Base-by-base conservation (phyloP, 2,113 vertebrate species). In the Pica pica region DNA sequence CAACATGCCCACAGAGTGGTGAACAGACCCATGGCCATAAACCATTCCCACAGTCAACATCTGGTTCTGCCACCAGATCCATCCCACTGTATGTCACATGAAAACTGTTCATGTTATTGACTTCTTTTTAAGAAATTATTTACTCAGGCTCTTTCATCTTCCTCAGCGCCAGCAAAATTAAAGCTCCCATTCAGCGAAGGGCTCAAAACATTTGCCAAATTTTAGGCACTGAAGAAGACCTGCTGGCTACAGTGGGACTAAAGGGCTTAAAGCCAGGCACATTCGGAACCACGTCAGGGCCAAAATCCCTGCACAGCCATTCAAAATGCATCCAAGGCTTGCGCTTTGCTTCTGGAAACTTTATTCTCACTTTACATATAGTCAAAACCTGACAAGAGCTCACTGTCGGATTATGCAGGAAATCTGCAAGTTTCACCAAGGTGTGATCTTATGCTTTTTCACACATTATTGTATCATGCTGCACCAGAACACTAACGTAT, bases 351-450 rank as follows among this genome's bases (percentile, higher is more conserved):
- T 94, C 94, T 94, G 81, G 94, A 97, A 97, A 97, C 95, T 98
- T 96, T 96, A 76, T 94, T 97, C 91, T 95, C 95, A 90, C 88
- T 95, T 97, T 97, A 94, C 93, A 93, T 90, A 87, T 91, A 97
- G 95, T 97, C 92, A 97, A 97, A 97, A 96, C 88, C 95, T 97
- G 96, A 98, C 97, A 97, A 97, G 95, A 97, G 95, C 97, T 97
- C 96, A 80, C 93, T 97, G 97, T 96, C 96, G 96, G 96, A 98
- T 98, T 98, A 98, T 96, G 97, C 96, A 97, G 89, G 97, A 98
- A 98, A 97, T 96, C 97, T 98, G 97, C 96, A 98, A 97, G 97
- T 97, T 98, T 97, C 96, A 97, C 97, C 97, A 97, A 98, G 98
- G 98, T 98, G 98, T 55, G 97, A 98, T 97, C 95, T 91, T 97